Evolutionary conservation across 2,113 vertebrate species (phyloP), one percentile per base, ranked within the genome.

Genomic region (Cyphomyrus discorhynchus): DNA sequence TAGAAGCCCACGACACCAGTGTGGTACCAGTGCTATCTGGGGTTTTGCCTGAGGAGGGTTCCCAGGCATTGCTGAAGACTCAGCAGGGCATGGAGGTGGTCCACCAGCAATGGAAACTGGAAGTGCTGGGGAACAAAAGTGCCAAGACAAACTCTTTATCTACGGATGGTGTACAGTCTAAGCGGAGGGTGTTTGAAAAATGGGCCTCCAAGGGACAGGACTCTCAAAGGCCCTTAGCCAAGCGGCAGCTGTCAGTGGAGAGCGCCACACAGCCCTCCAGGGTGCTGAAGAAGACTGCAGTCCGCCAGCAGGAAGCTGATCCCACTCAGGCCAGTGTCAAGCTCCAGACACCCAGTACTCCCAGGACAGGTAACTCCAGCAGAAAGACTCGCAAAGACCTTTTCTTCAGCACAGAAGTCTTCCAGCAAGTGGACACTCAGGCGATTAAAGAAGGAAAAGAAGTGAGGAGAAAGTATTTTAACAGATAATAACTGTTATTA

Each of bases 201-300:
- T 94, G 94, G 93, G 92, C 88, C 10, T 93, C 90, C 24, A 90
- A 91, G 46, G 94, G 94, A 89, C 80, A 92, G 8, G 95, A 96
- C 88, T 94, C 94, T 13, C 94, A 95, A 74, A 95, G 95, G 11
- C 94, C 94, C 0, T 92, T 91, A 5, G 91, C 95, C 0, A 96
- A 96, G 92, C 94, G 95, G 3, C 95, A 96, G 93, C 95, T 96
- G 90, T 96, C 96, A 0, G 94, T 94, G 0, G 96, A 96, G 92
- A 96, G 96, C 0, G 93, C 94, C 0, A 93, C 96, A 46, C 91
- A 93, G 88, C 93, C 93, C 86, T 92, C 94, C 90, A 93, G 94
- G 0, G 94, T 92, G 88, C 95, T 95, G 92, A 95, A 94, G 93
- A 96, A 94, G 89, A 93, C 93, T 9, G 91, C 93, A 0, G 92